A percentile compares a stretch with the other conserved stretches of the same genome.
Conservation (phyloP, 2,797 vertebrate genomes). For the Cephalopachus bancanus region DNA sequence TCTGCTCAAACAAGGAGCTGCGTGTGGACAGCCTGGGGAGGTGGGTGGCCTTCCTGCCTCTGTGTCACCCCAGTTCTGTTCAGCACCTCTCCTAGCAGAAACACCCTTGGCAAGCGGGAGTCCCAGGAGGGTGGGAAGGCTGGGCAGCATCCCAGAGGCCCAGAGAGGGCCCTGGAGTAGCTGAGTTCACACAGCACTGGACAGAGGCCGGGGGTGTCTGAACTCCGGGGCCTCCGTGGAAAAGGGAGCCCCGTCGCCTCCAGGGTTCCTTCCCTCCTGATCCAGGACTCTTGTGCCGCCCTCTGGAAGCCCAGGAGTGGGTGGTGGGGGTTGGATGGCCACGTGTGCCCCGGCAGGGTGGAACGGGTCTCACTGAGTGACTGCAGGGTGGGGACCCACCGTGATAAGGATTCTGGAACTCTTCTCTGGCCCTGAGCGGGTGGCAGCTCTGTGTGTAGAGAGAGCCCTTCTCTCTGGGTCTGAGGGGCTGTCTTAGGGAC, state of each 20-base stretch:
- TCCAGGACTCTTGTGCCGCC: background rate
- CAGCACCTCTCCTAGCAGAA: rapidly evolving
- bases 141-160: rapidly evolving
- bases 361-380: background rate
- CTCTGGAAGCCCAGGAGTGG: background rate
- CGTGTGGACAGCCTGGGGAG: rapidly evolving
- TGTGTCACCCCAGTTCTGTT: background rate
- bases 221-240: background rate
- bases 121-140: no score
- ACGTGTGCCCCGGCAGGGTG: rapidly evolving
- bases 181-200: background rate
- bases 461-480: background rate
- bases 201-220: background rate
- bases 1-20: no score
- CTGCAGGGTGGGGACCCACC: no score
- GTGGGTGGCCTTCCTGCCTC: background rate
- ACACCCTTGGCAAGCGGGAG: background rate
- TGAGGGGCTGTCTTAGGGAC: rapidly evolving
- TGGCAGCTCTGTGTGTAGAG: background rate
- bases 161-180: no score
- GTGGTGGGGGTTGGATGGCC: rapidly evolving
- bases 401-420: background rate
- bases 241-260: background rate
- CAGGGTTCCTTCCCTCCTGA: rapidly evolving
- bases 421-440: no score